Conservation (phyloP, 2,888 invertebrate species). For the Melieria omissa region DNA sequence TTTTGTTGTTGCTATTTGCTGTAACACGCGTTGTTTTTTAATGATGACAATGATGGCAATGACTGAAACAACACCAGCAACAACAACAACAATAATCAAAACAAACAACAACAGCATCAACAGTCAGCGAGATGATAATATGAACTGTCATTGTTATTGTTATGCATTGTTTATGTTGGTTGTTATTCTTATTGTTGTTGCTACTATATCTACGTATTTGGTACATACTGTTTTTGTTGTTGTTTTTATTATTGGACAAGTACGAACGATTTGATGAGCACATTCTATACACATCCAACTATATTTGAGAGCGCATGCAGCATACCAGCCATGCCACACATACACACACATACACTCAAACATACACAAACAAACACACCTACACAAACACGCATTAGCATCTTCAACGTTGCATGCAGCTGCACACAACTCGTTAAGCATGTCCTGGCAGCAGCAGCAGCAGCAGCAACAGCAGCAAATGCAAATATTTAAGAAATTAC, state of each 20-base stretch:
- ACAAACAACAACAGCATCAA: neutral
- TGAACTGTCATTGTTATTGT: constrained; percentile 6
- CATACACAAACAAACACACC: neutral
- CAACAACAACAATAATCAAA: no score
- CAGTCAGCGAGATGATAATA: constrained; percentile 25
- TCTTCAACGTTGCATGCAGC: neutral
- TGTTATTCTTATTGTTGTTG: no score
- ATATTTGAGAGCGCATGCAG: no score
- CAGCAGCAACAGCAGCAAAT: neutral
- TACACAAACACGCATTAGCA: neutral
- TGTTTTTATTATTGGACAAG: neutral
- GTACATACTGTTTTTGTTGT: neutral
- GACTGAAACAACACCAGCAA: no score
- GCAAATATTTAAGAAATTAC: constrained; percentile 33
- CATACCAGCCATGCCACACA: no score
- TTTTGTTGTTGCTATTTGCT: constrained; percentile 36
- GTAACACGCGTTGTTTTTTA: constrained; percentile 17
- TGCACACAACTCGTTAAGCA: neutral
- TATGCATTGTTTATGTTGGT: neutral
- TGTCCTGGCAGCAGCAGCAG: no score
- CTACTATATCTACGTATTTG: no score
- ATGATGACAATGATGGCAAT: constrained; percentile 20
- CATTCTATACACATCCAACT: neutral
- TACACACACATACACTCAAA: neutral
- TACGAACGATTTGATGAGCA: constrained; percentile 5